Conservation (phyloP, 37 sponge, comb jelly and placozoan genomes). For the Ephydatia muelleri region DNA sequence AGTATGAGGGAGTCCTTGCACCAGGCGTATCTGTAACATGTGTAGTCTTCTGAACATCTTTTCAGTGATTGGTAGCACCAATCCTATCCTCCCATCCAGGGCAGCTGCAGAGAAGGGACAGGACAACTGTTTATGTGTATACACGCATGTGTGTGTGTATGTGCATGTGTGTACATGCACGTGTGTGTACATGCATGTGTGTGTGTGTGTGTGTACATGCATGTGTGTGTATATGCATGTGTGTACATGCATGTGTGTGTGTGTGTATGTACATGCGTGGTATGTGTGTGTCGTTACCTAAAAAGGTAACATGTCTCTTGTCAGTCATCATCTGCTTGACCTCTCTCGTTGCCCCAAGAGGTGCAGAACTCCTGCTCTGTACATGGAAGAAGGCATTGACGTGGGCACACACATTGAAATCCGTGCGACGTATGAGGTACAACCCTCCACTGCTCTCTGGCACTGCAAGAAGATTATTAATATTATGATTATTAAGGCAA, state of each 20-base stretch:
- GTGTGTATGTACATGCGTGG: too few species aligned
- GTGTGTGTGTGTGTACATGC: slow-evolving; percentile 5
- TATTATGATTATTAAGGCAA: too few species aligned
- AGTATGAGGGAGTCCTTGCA: slow-evolving; percentile 76
- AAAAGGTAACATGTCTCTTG: slow-evolving; percentile 92
- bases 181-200: slow-evolving; percentile 2
- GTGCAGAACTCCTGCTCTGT: slow-evolving; percentile 68
- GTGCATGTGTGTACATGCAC: slow-evolving; percentile 5
- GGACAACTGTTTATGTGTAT: not conserved
- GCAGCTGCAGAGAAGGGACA: slow-evolving; percentile 52
- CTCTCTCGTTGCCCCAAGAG: slow-evolving; percentile 52
- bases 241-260: too few species aligned
- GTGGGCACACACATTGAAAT: slow-evolving; percentile 77
- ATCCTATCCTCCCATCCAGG: slow-evolving; percentile 95
- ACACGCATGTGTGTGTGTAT: not conserved
- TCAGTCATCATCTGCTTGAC: slow-evolving; percentile 66
- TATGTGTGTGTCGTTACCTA: too few species aligned
- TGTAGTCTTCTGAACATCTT: slow-evolving; percentile 87
- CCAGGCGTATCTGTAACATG: slow-evolving; percentile 90
- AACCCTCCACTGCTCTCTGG: slow-evolving; percentile 92
- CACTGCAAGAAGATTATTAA: slow-evolving; percentile 35
- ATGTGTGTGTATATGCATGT: too few species aligned
- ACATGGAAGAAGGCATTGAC: slow-evolving; percentile 83
- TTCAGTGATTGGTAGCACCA: slow-evolving; percentile 87
- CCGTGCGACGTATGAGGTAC: slow-evolving; percentile 71